Percentiles rank a stretch among this genome's conserved stretches.
phyloP scores from a whole-genome alignment of 1,140 invertebrate species.

The Phymastichus coffea region DNA sequence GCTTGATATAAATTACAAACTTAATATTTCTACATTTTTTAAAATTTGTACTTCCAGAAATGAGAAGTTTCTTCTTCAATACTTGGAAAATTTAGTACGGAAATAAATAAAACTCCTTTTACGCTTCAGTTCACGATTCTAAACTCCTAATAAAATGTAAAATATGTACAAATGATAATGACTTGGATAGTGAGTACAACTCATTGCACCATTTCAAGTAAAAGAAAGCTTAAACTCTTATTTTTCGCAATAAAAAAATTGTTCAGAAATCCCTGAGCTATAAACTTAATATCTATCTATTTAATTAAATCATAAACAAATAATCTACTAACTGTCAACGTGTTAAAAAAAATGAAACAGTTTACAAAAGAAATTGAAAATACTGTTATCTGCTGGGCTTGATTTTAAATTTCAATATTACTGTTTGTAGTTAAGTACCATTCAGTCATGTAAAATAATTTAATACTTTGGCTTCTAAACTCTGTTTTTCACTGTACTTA shows the following conservation, averaged over 20 bases:
- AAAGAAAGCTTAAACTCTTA: constrained; percentile 11
- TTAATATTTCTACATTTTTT: constrained; percentile 17
- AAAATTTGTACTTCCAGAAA: too few species aligned
- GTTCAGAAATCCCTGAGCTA: neutral
- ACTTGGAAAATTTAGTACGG: too few species aligned
- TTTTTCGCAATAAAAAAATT: too few species aligned
- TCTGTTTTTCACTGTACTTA: neutral
- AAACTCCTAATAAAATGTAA: constrained; percentile 9
- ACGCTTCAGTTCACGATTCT: too few species aligned
- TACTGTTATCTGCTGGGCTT: constrained; percentile 7
- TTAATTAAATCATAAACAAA: too few species aligned
- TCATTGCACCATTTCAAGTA: constrained; percentile 23
- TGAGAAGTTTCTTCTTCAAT: too few species aligned
- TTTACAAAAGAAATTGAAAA: neutral
- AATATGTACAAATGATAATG: constrained; percentile 27
- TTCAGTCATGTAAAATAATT: constrained; percentile 5
- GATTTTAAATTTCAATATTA: constrained; percentile 5
- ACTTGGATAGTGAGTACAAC: constrained; percentile 12
- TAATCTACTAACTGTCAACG: too few species aligned
- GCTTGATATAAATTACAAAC: constrained; percentile 2
- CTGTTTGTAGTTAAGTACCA: constrained; percentile 24
- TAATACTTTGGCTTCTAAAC: constrained; percentile 10
- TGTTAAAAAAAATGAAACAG: too few species aligned
- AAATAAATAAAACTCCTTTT: too few species aligned
- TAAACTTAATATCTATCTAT: too few species aligned